Conservation (phyloP, 2,113 vertebrate genomes). For the Pseudois nayaur region DNA sequence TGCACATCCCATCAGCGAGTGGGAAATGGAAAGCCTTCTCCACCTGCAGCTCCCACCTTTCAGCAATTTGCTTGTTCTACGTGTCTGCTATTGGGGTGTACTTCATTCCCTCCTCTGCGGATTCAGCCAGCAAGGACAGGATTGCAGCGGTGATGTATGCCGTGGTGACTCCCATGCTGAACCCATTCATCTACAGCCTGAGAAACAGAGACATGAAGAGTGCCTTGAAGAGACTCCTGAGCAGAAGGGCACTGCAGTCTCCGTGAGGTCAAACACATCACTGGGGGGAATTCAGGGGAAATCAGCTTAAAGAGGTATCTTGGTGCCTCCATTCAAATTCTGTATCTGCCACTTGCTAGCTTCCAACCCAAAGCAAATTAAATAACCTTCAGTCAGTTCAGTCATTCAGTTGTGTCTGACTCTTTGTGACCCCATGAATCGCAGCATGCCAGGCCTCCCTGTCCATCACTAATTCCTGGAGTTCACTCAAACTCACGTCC, state of each 20-base stretch:
- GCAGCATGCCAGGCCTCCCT: too few relatives aligned
- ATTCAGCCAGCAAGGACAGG: conserved; percentile 50
- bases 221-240: conserved; percentile 49
- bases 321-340: background rate
- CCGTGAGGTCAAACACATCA: background rate
- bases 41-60: conserved; percentile 67
- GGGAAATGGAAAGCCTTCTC: conserved; percentile 67
- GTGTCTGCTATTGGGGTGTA: conserved; percentile 63
- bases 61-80: conserved; percentile 60
- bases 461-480: too few relatives aligned
- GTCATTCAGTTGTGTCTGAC: too few relatives aligned
- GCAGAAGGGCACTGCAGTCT: background rate
- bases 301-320: background rate
- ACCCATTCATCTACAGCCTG: conserved; percentile 59
- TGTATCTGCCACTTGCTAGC: background rate
- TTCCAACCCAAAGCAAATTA: background rate
- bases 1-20: conserved; percentile 29
- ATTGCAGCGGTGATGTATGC: conserved; percentile 64
- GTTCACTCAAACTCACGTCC: too few relatives aligned
- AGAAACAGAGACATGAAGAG: conserved; percentile 47
- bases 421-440: too few relatives aligned
- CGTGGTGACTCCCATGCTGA: conserved; percentile 65
- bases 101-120: conserved; percentile 49
- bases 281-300: background rate
- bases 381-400: background rate